These are phyloP conservation scores for Bolinopsis microptera DNA, from an alignment of 37 sponge, comb jelly and placozoan genomes.

Conservation along the genomic window DNA sequence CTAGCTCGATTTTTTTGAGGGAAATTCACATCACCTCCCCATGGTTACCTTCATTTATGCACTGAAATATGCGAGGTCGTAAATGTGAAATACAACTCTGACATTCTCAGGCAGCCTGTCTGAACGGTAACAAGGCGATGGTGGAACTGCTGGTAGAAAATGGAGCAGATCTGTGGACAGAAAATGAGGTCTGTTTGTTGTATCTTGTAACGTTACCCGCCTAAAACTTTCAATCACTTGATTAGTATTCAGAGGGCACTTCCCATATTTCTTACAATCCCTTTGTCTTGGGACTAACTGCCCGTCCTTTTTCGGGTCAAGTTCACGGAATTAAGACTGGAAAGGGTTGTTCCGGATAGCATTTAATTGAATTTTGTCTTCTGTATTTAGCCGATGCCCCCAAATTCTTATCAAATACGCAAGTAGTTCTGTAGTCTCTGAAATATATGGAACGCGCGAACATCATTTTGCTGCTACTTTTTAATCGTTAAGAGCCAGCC, in stretches of 20 bases:
- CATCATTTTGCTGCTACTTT: not conserved
- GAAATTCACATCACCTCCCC: too few species aligned
- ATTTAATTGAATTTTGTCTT: not conserved
- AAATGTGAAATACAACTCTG: too few species aligned
- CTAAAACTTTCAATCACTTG: not conserved
- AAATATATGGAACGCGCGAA: not conserved
- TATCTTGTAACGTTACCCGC: not conserved
- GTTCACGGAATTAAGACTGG: not conserved
- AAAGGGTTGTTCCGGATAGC: not conserved
- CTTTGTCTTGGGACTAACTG: not conserved
- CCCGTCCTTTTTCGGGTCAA: not conserved
- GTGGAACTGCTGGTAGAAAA: slow-evolving; percentile 48
- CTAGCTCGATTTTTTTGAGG: too few species aligned
- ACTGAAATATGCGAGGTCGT: too few species aligned
- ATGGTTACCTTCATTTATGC: too few species aligned
- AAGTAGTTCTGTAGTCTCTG: too few species aligned
- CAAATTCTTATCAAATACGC: too few species aligned
- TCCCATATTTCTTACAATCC: not conserved
- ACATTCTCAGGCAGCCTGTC: slow-evolving; percentile 49
- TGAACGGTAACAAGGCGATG: slow-evolving; percentile 61
- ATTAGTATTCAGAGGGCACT: not conserved
- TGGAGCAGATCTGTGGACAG: slow-evolving; percentile 57
- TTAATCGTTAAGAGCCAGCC: not conserved
- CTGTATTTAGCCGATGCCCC: too few species aligned
- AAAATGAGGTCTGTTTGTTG: slow-evolving; percentile 30